Percentiles rank a stretch among this genome's conserved stretches.
These are phyloP conservation scores for Petrophora chlorosata DNA, from an alignment of 2,888 invertebrate genomes.

Conservation along the genomic window DNA sequence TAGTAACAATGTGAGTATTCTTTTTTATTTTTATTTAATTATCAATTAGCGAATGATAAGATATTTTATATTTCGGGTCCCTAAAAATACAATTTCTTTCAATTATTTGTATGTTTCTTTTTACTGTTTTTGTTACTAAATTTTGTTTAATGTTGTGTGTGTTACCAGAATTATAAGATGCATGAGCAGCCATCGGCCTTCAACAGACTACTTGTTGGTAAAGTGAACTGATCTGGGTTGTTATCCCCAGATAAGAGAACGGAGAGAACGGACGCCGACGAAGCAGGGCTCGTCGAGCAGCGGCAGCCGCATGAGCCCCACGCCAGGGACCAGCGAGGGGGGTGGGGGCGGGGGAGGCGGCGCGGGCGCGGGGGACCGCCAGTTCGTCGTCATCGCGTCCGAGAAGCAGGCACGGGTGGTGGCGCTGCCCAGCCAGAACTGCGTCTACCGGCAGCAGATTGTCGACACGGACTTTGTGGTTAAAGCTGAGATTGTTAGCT, in stretches of 20 bases:
- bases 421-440: slow-evolving; percentile 97
- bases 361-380: slow-evolving; percentile 87
- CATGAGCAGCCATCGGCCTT: too few relatives aligned
- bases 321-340: slow-evolving; percentile 75
- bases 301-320: slow-evolving; percentile 90
- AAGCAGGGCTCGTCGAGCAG: slow-evolving; percentile 82
- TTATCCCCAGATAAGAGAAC: slow-evolving; percentile 55
- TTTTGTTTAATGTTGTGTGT: too few relatives aligned
- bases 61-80: too few relatives aligned
- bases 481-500: slow-evolving; percentile 95
- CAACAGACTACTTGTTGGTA: too few relatives aligned
- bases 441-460: slow-evolving; percentile 96
- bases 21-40: too few relatives aligned
- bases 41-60: too few relatives aligned
- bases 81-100: too few relatives aligned
- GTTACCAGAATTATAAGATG: too few relatives aligned
- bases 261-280: slow-evolving; percentile 85
- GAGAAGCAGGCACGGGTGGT: slow-evolving; percentile 98
- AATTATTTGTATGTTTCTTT: too few relatives aligned
- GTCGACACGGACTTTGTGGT: slow-evolving; percentile 97
- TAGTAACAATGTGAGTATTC: slow-evolving; percentile 84
- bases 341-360: slow-evolving; percentile 29
- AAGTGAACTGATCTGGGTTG: too few relatives aligned
- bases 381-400: slow-evolving; percentile 96
- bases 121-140: too few relatives aligned